phyloP scores from a whole-genome alignment of 2,113 vertebrate species.

The Mus pahari region DNA sequence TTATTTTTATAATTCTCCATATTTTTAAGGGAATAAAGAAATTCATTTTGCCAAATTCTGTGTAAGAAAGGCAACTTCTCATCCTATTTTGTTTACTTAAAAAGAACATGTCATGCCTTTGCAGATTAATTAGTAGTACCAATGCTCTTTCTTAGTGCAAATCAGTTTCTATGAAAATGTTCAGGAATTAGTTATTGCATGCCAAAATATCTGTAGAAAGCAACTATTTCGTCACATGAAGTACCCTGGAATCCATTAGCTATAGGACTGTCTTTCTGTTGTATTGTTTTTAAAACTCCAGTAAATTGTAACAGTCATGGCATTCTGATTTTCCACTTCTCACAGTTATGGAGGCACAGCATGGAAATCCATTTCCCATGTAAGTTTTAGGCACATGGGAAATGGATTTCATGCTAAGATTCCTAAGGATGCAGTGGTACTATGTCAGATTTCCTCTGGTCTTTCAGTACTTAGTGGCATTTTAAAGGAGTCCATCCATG shows the following conservation, averaged over 20 bases:
- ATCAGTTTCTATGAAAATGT: neutral
- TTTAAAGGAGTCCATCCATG: neutral
- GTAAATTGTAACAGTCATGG: neutral
- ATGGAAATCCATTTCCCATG: neutral
- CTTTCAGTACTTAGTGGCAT: neutral
- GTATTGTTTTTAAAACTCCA: conserved; percentile 27
- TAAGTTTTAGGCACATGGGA: neutral
- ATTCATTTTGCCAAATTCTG: conserved; percentile 36
- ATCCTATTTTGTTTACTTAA: conserved; percentile 26
- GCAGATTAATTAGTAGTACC: neutral
- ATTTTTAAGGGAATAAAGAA: neutral
- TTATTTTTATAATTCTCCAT: neutral
- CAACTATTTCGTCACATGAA: neutral
- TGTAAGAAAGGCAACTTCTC: conserved; percentile 4
- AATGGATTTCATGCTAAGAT: neutral
- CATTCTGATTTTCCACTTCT: conserved; percentile 44
- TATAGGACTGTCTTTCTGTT: neutral
- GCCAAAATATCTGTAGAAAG: conserved; percentile 41
- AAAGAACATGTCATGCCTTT: neutral
- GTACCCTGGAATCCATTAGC: neutral
- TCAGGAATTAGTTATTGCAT: conserved; percentile 37
- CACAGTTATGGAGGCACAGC: conserved; percentile 15
- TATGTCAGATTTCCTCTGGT: neutral
- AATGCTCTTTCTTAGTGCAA: neutral
- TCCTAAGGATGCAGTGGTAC: neutral